A percentile compares a stretch with the other conserved stretches of the same genome.
phyloP scores from a whole-genome alignment of 1,140 invertebrate species.

The Heliconius congener region DNA sequence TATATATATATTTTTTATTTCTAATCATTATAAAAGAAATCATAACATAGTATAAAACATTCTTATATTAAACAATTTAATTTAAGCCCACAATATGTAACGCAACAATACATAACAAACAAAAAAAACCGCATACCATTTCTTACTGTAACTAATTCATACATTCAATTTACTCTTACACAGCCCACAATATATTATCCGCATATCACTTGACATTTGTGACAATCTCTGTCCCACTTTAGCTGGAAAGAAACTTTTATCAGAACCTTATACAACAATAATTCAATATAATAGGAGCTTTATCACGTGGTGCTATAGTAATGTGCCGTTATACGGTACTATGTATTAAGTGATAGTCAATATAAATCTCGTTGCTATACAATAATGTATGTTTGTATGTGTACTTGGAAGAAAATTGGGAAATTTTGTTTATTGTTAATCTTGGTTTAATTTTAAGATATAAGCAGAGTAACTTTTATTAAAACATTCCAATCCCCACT shows the following conservation, averaged over 20 bases:
- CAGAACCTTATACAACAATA: not conserved
- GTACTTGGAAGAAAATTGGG: not conserved
- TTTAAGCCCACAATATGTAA: too few relatives aligned
- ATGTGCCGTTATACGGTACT: not conserved
- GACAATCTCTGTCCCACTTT: slow-evolving; percentile 12
- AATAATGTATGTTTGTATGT: not conserved
- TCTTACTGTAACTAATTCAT: not conserved
- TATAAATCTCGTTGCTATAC: not conserved
- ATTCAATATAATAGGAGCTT: slow-evolving; percentile 12
- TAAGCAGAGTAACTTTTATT: too few relatives aligned
- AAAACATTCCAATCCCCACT: too few relatives aligned
- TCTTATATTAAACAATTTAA: too few relatives aligned
- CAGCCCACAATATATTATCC: not conserved
- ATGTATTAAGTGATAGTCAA: slow-evolving; percentile 1
- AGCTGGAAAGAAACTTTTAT: slow-evolving; percentile 12
- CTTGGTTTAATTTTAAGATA: too few relatives aligned
- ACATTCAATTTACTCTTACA: not conserved
- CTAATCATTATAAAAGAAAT: too few relatives aligned
- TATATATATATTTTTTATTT: too few relatives aligned
- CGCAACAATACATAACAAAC: not conserved
- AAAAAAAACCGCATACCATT: not conserved
- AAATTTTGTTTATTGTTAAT: not conserved
- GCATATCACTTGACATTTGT: slow-evolving; percentile 2
- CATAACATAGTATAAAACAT: too few relatives aligned
- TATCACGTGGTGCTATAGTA: slow-evolving; percentile 6